Conservation (phyloP, 2,113 vertebrate genomes). For the Oncorhynchus keta region DNA sequence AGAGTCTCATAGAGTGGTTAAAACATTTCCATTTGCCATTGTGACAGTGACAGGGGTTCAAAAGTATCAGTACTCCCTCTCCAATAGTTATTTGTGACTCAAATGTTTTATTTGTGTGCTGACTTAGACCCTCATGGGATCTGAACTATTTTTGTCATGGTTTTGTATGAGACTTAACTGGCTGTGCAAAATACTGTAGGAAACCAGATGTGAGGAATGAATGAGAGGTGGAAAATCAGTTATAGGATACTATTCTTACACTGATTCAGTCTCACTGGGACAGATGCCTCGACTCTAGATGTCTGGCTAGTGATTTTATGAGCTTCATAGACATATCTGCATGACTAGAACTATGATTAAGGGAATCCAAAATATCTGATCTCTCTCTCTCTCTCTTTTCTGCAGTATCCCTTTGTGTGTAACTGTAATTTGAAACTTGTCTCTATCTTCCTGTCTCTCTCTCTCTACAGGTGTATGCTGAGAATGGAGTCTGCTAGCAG, state of each 20-base stretch:
- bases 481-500: constrained; percentile 70
- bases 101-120: too few relatives aligned
- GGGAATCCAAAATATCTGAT: constrained; percentile 18
- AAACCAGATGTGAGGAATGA: background rate
- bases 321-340: background rate
- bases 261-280: background rate
- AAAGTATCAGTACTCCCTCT: too few relatives aligned
- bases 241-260: background rate
- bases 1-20: background rate
- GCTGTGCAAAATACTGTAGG: constrained; percentile 1
- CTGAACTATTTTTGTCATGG: too few relatives aligned
- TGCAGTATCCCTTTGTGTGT: background rate
- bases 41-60: too few relatives aligned
- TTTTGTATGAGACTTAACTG: background rate
- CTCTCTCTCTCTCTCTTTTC: background rate
- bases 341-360: background rate
- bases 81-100: too few relatives aligned
- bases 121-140: too few relatives aligned
- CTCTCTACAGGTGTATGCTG: constrained; percentile 64
- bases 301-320: background rate
- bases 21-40: too few relatives aligned
- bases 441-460: background rate
- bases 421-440: too few relatives aligned
- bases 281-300: background rate
- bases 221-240: background rate